Base-by-base conservation (phyloP, 2,113 vertebrate species). In the Formicarius rufipectus region DNA sequence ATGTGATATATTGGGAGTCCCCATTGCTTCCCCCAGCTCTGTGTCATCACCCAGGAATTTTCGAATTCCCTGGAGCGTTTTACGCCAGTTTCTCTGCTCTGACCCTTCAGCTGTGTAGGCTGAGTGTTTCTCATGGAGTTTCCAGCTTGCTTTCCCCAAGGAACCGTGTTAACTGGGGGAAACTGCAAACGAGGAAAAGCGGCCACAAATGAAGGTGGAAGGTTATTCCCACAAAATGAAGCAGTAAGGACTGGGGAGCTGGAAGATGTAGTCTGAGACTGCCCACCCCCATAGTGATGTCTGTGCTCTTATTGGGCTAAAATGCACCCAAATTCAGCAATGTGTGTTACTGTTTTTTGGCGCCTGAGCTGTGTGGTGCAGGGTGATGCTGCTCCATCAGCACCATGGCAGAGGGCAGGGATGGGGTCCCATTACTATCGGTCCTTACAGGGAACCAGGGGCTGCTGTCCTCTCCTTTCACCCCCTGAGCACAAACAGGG, bases 381-480 rank as follows among this genome's bases (percentile, higher is more conserved):
- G 47, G 47, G 81, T 1, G 16, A n/a, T 30, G 52, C 50, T 40
- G 64, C 55, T 75, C 17, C 0, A 0, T 21, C 5, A 14, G 62
- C 10, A 10, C 23, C 9, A 1, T 2, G 2, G 28, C 0, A 0
- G 59, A 39, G 28, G 42, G 42, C 42, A 21, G 72, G 71, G 77
- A 22, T 23, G 66, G 28, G 60, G 8, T 79, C 49, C 25, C 30
- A 5, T 19, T 35, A 11, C 22, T 2, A 0, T 23, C 18, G 37
- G 35, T 30, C 53, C 7, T 1, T 7, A 4, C 31, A 6, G 17
- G 63, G 59, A 66, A 42, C 15, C 1, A 2, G n/a, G 15, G 23
- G 45, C 30, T 66, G 42, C 60, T 52, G 35, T 50, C 6, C 74
- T 56, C n/a, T 77, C 6, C 33, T 59, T 40, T 49, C 53, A 6